Evolutionary conservation across 1,140 invertebrate species (phyloP), one percentile per base, ranked within the genome.

Genomic region (Zeugodacus cucurbitae): DNA sequence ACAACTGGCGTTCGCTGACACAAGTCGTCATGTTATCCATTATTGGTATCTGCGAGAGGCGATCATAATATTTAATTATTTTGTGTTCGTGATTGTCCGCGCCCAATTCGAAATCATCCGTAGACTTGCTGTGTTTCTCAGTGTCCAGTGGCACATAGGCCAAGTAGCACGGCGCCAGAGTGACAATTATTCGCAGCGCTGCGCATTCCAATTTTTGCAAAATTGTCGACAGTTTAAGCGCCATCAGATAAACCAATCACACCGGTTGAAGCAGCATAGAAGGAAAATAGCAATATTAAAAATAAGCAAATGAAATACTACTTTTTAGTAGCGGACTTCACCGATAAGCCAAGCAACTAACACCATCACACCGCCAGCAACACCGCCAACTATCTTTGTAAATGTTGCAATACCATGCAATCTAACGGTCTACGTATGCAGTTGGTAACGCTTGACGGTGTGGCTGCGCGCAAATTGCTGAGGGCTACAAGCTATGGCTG

Each of bases 81-180:
- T 59, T 62, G 59, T 64, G 14, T 62, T 85, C 57, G 8, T 58
- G 22, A 85, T 85, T 58, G 37, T 59, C 54, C 44, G 14, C 29
- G 1, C 22, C 14, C 2, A 14, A 14, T 58, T 59, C 85, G n/a
- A 32, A 86, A 86, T 29, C 44, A 86, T 34, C 54, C 3, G 59
- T 48, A 6, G 26, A 64, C 34, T 78, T 59, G 34, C 62, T 64
- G 67, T 89, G 89, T 64, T 20, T 86, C 26, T 87, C 62, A 34
- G 90, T 88, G 62, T 91, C 89, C 17, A 90, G 87, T 29, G 90
- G 89, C 2, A 90, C 64, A 87, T 90, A 92, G 82, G 91, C 90
- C 89, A 92, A 88, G 48, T 92, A 92, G 70, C 91, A 91, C 1
- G 91, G 89, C 37, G 92, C 91, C 89, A 92, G 11, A 0, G 90